These are phyloP conservation scores for Anthrax anthrax DNA, from an alignment of 2,888 invertebrate species.

Conservation along the genomic window DNA sequence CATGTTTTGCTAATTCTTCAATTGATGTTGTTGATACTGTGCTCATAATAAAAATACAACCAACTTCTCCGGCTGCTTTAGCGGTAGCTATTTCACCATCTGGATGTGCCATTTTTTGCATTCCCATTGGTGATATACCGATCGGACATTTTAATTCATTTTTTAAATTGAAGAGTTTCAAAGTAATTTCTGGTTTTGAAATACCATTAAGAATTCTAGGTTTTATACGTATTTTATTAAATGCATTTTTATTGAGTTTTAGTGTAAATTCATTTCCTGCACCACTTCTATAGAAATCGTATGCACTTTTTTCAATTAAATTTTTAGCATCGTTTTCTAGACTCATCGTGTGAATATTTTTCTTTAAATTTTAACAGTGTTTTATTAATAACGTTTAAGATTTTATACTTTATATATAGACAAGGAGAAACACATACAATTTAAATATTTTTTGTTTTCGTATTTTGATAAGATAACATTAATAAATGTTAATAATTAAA, in stretches of 20 bases:
- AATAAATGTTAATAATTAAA: too few species aligned
- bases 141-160: conserved; percentile 51
- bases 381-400: too few species aligned
- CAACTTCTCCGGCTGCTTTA: conserved; percentile 63
- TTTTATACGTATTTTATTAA: conserved; percentile 60
- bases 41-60: conserved; percentile 67
- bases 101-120: conserved; percentile 82
- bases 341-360: too few species aligned
- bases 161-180: conserved; percentile 45
- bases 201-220: conserved; percentile 68
- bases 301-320: conserved; percentile 48
- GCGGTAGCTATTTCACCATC: conserved; percentile 77
- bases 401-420: too few species aligned
- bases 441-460: too few species aligned
- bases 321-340: conserved; percentile 55
- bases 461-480: too few species aligned
- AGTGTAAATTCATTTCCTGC: conserved; percentile 68
- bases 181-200: conserved; percentile 45
- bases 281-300: conserved; percentile 78
- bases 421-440: too few species aligned
- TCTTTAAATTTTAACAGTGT: too few species aligned
- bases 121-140: conserved; percentile 77
- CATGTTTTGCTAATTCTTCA: conserved; percentile 69
- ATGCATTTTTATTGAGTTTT: conserved; percentile 56
- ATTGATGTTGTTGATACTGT: conserved; percentile 77